Conservation (phyloP, 1,140 invertebrate genomes). For the Holcopasites calliopsidis region DNA sequence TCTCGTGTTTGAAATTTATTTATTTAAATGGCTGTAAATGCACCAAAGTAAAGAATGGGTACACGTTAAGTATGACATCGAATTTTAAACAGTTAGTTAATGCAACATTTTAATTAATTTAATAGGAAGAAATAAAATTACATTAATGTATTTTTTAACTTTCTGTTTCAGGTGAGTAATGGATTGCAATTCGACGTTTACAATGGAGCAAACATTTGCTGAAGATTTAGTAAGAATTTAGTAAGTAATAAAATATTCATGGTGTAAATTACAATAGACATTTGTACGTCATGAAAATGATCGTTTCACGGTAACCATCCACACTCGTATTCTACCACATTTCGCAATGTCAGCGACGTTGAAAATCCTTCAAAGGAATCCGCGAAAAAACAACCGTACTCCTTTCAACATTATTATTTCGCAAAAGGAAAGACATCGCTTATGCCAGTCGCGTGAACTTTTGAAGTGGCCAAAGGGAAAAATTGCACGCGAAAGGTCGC, state of each 20-base stretch:
- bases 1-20: no score
- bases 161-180: conserved; percentile 18
- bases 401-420: conserved; percentile 40
- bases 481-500: conserved; percentile 52
- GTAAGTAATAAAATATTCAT: conserved; percentile 6
- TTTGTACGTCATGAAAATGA: background rate
- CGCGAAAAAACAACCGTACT: conserved; percentile 17
- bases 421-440: conserved; percentile 47
- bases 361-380: background rate
- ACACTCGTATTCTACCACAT: background rate
- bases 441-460: conserved; percentile 46
- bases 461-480: conserved; percentile 42
- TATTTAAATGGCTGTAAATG: no score
- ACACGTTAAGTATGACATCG: no score
- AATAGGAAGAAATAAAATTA: background rate
- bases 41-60: no score
- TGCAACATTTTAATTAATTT: background rate
- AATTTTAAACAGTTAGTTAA: no score
- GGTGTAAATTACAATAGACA: background rate
- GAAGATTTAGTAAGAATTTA: background rate
- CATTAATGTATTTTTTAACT: background rate
- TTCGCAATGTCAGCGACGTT: conserved; percentile 16
- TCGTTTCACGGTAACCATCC: background rate
- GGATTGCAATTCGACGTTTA: no score
- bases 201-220: no score